Conservation (phyloP, 2,888 invertebrate genomes). For the Dimorphilus gyrociliatus region DNA sequence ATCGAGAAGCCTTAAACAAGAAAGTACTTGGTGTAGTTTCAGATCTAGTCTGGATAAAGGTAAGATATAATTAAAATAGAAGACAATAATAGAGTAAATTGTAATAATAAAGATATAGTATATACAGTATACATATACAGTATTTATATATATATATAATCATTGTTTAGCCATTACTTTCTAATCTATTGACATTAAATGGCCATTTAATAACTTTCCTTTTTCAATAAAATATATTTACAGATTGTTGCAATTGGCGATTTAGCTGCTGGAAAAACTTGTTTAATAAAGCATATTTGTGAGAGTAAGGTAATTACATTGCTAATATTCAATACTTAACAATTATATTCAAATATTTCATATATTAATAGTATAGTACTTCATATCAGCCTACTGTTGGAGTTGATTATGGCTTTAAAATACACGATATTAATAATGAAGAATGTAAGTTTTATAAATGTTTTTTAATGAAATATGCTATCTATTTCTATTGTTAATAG, state of each 20-base stretch:
- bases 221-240: too few species aligned
- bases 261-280: slow-evolving; percentile 29
- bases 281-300: slow-evolving; percentile 35
- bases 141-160: too few species aligned
- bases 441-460: slow-evolving; percentile 19
- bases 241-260: slow-evolving; percentile 31
- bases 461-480: not conserved
- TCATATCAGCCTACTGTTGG: slow-evolving; percentile 35
- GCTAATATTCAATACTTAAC: not conserved
- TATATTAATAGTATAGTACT: slow-evolving; percentile 18
- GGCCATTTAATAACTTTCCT: too few species aligned
- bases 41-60: too few species aligned
- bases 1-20: too few species aligned
- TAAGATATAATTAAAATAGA: too few species aligned
- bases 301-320: slow-evolving; percentile 25
- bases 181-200: too few species aligned
- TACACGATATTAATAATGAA: slow-evolving; percentile 20
- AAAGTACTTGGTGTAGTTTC: too few species aligned
- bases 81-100: too few species aligned
- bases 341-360: not conserved
- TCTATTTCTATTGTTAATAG: slow-evolving; percentile 12
- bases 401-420: slow-evolving; percentile 36
- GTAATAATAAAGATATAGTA: too few species aligned
- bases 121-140: too few species aligned
- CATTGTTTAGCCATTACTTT: too few species aligned